Base-by-base conservation (phyloP, 2,888 invertebrate species). In the Drosophila basisetae region DNA sequence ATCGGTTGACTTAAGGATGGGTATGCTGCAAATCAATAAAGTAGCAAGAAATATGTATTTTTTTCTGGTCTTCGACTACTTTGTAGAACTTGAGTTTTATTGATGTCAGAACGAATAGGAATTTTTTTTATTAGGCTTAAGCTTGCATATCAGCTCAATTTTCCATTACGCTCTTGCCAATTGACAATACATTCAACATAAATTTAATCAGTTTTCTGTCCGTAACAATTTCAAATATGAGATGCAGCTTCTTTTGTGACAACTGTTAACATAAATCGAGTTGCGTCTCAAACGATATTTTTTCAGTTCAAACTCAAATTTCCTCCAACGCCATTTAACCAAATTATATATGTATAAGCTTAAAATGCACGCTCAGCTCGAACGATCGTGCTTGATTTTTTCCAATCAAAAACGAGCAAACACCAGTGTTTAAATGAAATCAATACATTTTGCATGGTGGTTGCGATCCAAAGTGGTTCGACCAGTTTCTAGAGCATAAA, bases 401-500 rank as follows among this genome's bases (percentile, higher is more conserved):
- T 22, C 2, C 52, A 28, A 52, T 52, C 56, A 35, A 37, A 61
- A 47, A 63, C 54, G 55, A 58, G 53, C 68, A 68, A 67, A 64
- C 66, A 64, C 61, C 68, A 47, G 47, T 9, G 60, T 68, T 54
- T 61, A 72, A 80, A 69, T 52, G n/a, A 55, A 66, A 76, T 69
- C 59, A 59, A 67, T 59, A 53, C 69, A 80, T 73, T 72, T 76
- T 63, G 58, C 54, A 62, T 69, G 35, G 74, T 53, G 43, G 39
- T 39, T 63, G 50, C 35, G 31, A 49, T 37, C 31, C 35, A 47
- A 80, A 82, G 85, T 59, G 39, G 86, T 75, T 75, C 49, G 68
- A 81, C 81, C 75, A 75, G 78, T 77, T 85, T 79, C 25, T 59
- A 49, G 50, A 50, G 68, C 61, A 67, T 58, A 63, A 78, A 60